Base-by-base conservation (phyloP, 2,113 vertebrate species). In the Barnardius zonarius region DNA sequence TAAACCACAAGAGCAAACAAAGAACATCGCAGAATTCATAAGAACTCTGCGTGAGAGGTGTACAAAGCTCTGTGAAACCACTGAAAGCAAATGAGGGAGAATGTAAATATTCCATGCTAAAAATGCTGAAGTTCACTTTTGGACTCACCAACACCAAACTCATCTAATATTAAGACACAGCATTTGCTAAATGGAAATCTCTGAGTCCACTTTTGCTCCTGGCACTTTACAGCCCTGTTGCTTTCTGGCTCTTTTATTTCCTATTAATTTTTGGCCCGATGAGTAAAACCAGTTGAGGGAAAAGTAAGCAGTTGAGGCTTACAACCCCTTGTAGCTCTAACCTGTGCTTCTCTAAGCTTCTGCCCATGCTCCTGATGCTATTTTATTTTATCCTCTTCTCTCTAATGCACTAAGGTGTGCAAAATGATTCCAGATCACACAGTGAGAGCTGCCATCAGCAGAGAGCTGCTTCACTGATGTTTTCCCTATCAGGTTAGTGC, bases 231-330 rank as follows among this genome's bases (percentile, higher is more conserved):
- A 70, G 46, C 27, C 30, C 61, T 31, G 35, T 33, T 91, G 24
- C 35, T 79, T 86, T 91, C 81, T 37, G 48, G 27, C 5, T 91
- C 1, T 89, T 91, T 95, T 61, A 57, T 68, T 89, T 72, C 52
- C 81, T 66, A 3, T 27, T 30, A 35, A 17, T 48, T 82, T 95
- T 66, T 73, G 35, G 48, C 55, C 9, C 1, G 0, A 44, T 6
- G 44, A 73, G 25, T 24, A 79, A 76, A 92, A 31, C 57, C 22
- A 9, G 57, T 59, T 59, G 33, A 59, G 57, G 33, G 33, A 59
- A 15, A n/a, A 35, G 33, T 59, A n/a, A n/a, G 55, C 20, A 4
- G 13, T 15, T 35, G 57, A 49, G 35, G 55, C 27, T 86, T 31
- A n/a, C 59, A 22, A 39, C 19, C 1, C 0, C 69, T 46, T 1